Evolutionary conservation across 2,888 invertebrate species (phyloP).

Genomic region (Zelleria hepariella): DNA sequence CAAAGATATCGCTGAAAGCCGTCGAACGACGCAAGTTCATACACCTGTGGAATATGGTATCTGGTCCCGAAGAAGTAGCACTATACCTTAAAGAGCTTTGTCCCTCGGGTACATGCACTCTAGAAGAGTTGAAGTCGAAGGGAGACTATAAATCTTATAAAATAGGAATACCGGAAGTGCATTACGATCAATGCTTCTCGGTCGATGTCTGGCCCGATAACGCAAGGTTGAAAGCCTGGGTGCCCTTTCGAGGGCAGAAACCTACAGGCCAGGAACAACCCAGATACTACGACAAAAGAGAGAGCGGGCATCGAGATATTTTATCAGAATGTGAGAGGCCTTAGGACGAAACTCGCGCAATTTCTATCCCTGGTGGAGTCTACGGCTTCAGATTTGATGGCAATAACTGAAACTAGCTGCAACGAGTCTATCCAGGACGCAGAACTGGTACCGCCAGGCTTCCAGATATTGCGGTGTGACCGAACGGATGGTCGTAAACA

Average conservation of each 20-base stretch:
- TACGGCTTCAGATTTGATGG: not conserved
- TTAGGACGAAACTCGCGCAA: not conserved
- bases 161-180: slow-evolving; percentile 11
- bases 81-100: slow-evolving; percentile 11
- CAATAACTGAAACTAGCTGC: slow-evolving; percentile 1
- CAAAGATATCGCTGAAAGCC: not conserved
- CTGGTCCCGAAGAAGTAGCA: not conserved
- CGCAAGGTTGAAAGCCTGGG: slow-evolving; percentile 14
- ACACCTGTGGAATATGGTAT: not conserved
- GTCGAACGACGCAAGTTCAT: not conserved
- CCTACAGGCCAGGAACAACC: too few relatives aligned
- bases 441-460: not conserved
- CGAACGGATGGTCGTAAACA: slow-evolving; percentile 5
- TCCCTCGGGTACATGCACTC: slow-evolving; percentile 10
- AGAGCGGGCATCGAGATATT: not conserved
- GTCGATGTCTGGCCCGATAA: slow-evolving; percentile 15
- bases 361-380: not conserved
- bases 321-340: not conserved
- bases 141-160: slow-evolving; percentile 18
- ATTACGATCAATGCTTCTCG: slow-evolving; percentile 11
- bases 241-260: not conserved
- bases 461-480: not conserved
- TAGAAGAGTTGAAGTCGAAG: slow-evolving; percentile 15
- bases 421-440: not conserved
- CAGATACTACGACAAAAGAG: too few relatives aligned